Percentiles rank a stretch among this genome's conserved stretches.
phyloP scores from a whole-genome alignment of 2,888 invertebrate genomes.

The Syrphus vitripennis region DNA sequence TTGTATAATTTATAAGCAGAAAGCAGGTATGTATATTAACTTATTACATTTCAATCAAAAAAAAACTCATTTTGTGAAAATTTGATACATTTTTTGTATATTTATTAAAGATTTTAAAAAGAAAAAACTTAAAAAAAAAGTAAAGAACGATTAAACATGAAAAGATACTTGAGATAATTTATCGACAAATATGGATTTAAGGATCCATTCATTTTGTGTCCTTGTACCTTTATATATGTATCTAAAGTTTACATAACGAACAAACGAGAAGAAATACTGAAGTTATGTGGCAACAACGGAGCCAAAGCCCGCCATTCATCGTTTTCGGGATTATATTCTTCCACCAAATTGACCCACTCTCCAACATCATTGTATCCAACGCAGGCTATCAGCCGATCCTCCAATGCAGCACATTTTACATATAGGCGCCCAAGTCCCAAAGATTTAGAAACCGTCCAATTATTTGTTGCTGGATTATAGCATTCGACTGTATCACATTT shows the following conservation, averaged over 20 bases:
- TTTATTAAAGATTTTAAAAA: too few relatives aligned
- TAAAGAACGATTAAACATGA: too few relatives aligned
- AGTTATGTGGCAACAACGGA: constrained; percentile 6
- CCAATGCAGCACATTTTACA: neutral
- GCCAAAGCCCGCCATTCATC: neutral
- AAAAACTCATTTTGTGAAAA: too few relatives aligned
- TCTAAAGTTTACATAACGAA: neutral
- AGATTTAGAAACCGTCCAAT: neutral
- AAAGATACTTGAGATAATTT: too few relatives aligned
- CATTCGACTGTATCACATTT: neutral
- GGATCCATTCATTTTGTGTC: too few relatives aligned
- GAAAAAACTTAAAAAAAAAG: too few relatives aligned
- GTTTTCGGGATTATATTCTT: neutral
- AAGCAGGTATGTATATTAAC: too few relatives aligned
- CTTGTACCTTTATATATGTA: too few relatives aligned
- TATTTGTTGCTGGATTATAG: neutral
- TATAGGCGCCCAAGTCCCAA: neutral
- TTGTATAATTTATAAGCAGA: too few relatives aligned
- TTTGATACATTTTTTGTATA: too few relatives aligned
- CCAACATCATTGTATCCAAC: neutral
- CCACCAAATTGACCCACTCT: neutral
- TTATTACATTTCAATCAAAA: too few relatives aligned
- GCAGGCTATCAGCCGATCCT: neutral
- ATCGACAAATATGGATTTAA: too few relatives aligned
- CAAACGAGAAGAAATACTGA: constrained; percentile 10